These are phyloP conservation scores for Sardina pilchardus DNA, from an alignment of 2,113 vertebrate species.

Conservation along the genomic window DNA sequence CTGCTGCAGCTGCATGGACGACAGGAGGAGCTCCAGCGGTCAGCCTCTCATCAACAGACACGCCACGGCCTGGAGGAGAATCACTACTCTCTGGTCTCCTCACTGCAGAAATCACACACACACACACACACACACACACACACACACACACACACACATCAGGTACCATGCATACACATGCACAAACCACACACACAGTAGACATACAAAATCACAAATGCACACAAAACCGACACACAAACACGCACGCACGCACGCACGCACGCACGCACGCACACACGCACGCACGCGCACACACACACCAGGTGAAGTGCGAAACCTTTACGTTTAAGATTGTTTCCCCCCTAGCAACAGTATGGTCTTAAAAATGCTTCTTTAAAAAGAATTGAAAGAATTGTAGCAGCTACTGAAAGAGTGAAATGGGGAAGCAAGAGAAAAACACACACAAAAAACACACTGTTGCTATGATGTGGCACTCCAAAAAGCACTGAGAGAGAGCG, in stretches of 20 bases:
- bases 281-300: not conserved
- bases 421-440: conserved; percentile 32
- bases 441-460: not conserved
- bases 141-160: not conserved
- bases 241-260: not conserved
- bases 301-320: not conserved
- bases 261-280: not conserved
- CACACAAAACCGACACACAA: not conserved
- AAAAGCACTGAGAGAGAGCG: not conserved
- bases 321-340: not conserved
- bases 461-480: not conserved
- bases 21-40: not conserved
- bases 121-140: not conserved
- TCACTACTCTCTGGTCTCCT: not conserved
- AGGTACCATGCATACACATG: not conserved
- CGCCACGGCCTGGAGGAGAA: not conserved
- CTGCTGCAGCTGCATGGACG: not conserved
- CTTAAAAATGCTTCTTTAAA: not conserved
- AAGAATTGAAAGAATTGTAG: not conserved
- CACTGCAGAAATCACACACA: not conserved
- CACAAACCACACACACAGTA: not conserved
- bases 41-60: not conserved
- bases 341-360: not conserved
- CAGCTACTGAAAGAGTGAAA: not conserved
- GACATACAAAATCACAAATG: not conserved